These are phyloP conservation scores for Drosophila fulvimacula DNA, from an alignment of 2,888 invertebrate species.

Conservation along the genomic window DNA sequence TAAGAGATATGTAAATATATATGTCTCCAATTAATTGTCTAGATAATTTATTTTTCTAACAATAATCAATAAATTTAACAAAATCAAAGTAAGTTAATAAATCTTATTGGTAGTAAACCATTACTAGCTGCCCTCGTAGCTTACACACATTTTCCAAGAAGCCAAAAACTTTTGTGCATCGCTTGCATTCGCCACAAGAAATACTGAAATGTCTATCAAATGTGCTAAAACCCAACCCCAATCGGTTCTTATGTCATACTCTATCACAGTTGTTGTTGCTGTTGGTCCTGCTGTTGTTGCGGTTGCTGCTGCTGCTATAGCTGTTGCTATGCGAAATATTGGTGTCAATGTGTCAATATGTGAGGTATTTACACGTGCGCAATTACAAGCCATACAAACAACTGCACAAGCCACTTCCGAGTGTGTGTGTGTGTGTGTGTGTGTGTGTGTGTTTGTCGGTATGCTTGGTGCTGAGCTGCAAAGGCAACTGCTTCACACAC, in stretches of 20 bases:
- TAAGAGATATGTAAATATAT: background rate
- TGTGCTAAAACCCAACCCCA: conserved; percentile 51
- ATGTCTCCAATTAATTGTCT: too few relatives aligned
- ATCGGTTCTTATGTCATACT: conserved; percentile 39
- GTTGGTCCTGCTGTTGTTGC: conserved; percentile 12
- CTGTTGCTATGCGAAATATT: conserved; percentile 52
- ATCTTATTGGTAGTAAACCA: background rate
- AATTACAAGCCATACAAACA: conserved; percentile 69
- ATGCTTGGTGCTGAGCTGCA: conserved; percentile 20
- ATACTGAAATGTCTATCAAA: conserved; percentile 25
- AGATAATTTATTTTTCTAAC: background rate
- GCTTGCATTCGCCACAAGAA: conserved; percentile 7
- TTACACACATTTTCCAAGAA: background rate
- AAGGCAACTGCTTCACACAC: conserved; percentile 31
- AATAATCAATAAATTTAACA: background rate
- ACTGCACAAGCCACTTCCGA: conserved; percentile 17
- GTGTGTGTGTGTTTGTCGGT: background rate
- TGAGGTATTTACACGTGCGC: conserved; percentile 73
- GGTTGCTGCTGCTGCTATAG: conserved; percentile 7
- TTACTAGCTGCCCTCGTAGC: background rate
- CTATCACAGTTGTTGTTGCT: conserved; percentile 1
- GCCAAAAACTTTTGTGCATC: conserved; percentile 2
- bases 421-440: background rate
- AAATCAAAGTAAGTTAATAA: background rate
- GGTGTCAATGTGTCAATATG: conserved; percentile 74